Percentiles rank a stretch among this genome's conserved stretches.
These are phyloP conservation scores for Hemiprocne comata DNA, from an alignment of 2,113 vertebrate genomes.

Conservation along the genomic window DNA sequence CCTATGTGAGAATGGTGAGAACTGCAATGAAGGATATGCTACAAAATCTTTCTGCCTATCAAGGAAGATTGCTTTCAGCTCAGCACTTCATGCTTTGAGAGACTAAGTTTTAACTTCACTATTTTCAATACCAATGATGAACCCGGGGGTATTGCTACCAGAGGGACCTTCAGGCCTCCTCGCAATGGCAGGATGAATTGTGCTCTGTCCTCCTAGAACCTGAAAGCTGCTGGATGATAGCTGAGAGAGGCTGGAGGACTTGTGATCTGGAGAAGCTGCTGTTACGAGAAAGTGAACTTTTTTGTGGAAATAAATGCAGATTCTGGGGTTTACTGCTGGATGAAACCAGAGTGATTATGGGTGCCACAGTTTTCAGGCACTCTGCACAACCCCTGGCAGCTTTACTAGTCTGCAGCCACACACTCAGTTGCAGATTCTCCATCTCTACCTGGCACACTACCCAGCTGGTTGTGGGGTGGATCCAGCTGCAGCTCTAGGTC, in stretches of 20 bases:
- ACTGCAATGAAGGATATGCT: background rate
- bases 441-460: background rate
- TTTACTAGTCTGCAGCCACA: background rate
- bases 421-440: background rate
- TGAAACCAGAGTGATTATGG: fast-evolving
- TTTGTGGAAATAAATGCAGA: background rate
- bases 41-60: background rate
- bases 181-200: fast-evolving
- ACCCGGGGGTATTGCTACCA: background rate
- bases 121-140: background rate
- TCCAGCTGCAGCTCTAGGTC: background rate
- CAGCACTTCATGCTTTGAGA: background rate
- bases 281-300: background rate
- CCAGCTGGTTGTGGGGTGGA: background rate
- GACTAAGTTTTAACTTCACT: background rate
- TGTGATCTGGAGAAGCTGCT: background rate
- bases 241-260: background rate
- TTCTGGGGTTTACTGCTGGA: background rate
- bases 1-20: background rate
- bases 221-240: background rate
- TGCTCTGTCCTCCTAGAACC: background rate
- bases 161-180: background rate
- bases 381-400: fast-evolving
- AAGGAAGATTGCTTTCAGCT: background rate
- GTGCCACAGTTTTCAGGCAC: background rate